phyloP scores from a whole-genome alignment of 2,888 invertebrate genomes.

The Thymelicus sylvestris region DNA sequence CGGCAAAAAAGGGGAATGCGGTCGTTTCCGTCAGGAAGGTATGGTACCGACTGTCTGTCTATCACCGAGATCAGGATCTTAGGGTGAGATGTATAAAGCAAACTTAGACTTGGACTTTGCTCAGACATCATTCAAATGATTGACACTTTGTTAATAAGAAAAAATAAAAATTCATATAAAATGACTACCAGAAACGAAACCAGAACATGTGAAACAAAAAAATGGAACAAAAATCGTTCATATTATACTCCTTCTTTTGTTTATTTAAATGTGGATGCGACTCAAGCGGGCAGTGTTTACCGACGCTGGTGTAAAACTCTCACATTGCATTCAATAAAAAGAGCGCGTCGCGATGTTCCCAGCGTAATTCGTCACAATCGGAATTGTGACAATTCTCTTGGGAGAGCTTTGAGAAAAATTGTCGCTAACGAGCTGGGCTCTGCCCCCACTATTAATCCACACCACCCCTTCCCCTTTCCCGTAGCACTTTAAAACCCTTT shows the following conservation, averaged over 20 bases:
- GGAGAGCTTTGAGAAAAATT: slow-evolving; percentile 82
- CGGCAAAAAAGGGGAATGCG: no score
- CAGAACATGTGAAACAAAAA: neutral
- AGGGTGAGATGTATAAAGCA: no score
- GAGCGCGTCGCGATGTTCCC: slow-evolving; percentile 64
- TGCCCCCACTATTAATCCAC: slow-evolving; percentile 70
- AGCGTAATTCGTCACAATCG: slow-evolving; percentile 81
- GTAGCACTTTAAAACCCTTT: slow-evolving; percentile 82
- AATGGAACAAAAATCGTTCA: no score
- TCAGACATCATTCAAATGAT: no score
- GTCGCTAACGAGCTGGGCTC: slow-evolving; percentile 80
- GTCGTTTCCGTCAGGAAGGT: no score
- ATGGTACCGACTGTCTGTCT: no score
- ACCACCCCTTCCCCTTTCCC: slow-evolving; percentile 56
- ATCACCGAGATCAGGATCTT: no score
- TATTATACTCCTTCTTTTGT: neutral
- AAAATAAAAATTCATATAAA: no score
- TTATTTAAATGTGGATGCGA: neutral
- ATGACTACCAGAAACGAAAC: neutral
- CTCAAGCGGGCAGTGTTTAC: slow-evolving; percentile 5
- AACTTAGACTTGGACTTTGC: no score
- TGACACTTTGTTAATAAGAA: no score
- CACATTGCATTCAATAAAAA: slow-evolving; percentile 67
- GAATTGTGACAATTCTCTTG: slow-evolving; percentile 79
- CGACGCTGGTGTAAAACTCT: slow-evolving; percentile 35